Evolutionary conservation across 2,888 invertebrate genomes (phyloP).

Genomic region (Tuberolachnus salignus): DNA sequence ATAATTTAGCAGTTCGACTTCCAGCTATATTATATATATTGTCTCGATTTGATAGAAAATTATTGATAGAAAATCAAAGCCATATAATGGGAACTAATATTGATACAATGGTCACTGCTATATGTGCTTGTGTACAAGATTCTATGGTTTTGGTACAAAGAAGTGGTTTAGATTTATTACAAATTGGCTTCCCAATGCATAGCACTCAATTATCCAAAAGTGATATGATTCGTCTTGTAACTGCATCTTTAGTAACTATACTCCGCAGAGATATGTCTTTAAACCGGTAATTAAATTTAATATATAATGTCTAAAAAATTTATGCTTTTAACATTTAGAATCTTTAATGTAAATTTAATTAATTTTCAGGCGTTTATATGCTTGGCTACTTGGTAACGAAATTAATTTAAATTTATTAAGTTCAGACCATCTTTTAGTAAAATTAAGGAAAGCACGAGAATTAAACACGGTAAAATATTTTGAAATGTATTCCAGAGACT

Average conservation of each 20-base stretch:
- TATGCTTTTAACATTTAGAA: conserved; percentile 3
- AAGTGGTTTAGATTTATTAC: conserved; percentile 80
- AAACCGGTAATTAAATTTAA: conserved; percentile 68
- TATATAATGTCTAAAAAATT: conserved; percentile 4
- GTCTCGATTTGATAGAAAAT: conserved; percentile 78
- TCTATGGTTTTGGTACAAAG: conserved; percentile 82
- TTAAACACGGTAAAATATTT: conserved; percentile 67
- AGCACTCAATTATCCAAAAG: conserved; percentile 72
- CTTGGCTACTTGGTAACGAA: conserved; percentile 81
- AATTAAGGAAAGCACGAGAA: conserved; percentile 60
- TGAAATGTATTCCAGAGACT: conserved; percentile 71
- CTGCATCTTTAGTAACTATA: conserved; percentile 76
- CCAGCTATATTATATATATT: conserved; percentile 82
- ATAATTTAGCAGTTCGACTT: conserved; percentile 78
- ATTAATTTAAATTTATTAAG: conserved; percentile 65
- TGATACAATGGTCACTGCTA: conserved; percentile 79
- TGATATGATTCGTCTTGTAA: conserved; percentile 76
- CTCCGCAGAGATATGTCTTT: conserved; percentile 87
- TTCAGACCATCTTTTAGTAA: conserved; percentile 62
- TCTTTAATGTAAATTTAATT: background rate
- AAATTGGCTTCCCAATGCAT: conserved; percentile 84
- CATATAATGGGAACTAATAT: conserved; percentile 83
- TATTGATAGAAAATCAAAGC: conserved; percentile 80
- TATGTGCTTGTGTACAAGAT: conserved; percentile 82
- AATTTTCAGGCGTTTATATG: conserved; percentile 72